These are phyloP conservation scores for Prolemur simus DNA, from an alignment of 2,113 vertebrate genomes.

Conservation along the genomic window DNA sequence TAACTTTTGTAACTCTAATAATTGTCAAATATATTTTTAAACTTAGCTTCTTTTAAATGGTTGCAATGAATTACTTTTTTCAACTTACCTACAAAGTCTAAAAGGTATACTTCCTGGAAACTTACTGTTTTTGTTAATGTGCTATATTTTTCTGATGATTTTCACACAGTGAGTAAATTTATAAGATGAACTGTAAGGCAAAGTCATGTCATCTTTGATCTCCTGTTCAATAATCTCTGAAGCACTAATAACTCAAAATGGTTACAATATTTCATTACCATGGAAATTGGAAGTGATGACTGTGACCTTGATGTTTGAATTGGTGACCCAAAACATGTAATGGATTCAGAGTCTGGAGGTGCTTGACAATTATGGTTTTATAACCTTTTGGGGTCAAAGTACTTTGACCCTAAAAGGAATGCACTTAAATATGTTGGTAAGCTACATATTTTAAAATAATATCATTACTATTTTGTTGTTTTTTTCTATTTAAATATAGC, in stretches of 20 bases:
- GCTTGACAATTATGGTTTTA: conserved; percentile 47
- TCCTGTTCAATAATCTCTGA: conserved; percentile 42
- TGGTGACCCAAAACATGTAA: conserved; percentile 57
- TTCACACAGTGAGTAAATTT: conserved; percentile 10
- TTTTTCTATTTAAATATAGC: background rate
- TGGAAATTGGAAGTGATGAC: conserved; percentile 50
- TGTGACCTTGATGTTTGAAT: conserved; percentile 45
- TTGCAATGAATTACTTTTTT: background rate
- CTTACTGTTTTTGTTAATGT: background rate
- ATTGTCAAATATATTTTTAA: background rate
- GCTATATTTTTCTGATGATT: background rate
- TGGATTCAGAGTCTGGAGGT: conserved; percentile 24
- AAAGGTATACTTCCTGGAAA: background rate
- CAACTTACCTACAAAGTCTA: background rate
- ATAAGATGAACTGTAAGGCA: conserved; percentile 57
- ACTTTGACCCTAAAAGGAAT: conserved; percentile 59
- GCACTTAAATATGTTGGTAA: conserved; percentile 25
- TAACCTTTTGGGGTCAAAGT: conserved; percentile 59
- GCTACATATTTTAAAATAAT: conserved; percentile 36
- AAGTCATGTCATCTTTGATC: conserved; percentile 58
- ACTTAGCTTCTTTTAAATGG: background rate
- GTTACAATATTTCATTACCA: conserved; percentile 63
- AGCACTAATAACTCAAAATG: conserved; percentile 63
- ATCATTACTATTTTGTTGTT: background rate
- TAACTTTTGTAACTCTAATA: background rate